phyloP scores from a whole-genome alignment of 2,888 invertebrate genomes.

The Tipula lateralis region DNA sequence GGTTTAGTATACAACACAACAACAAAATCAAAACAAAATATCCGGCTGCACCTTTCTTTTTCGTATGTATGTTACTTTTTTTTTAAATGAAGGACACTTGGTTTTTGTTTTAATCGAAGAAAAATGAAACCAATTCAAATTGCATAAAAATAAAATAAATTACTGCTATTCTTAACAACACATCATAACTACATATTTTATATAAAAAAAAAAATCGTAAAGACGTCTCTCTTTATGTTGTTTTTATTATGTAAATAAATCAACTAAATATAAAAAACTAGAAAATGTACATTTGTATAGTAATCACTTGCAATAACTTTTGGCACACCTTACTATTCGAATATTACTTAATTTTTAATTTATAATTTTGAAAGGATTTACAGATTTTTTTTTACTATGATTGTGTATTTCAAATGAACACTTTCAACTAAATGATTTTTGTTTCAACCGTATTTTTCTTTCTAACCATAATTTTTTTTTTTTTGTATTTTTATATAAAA shows the following conservation, averaged over 20 bases:
- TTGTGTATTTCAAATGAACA: not conserved
- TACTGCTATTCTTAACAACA: not conserved
- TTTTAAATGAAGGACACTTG: constrained; percentile 26
- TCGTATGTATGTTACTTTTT: not conserved
- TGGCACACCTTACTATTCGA: not conserved
- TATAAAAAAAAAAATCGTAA: not conserved
- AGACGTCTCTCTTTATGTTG: not conserved
- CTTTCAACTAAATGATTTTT: constrained; percentile 11
- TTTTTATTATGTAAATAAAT: not conserved
- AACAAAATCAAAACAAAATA: constrained; percentile 29
- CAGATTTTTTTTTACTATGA: not conserved
- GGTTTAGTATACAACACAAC: not conserved
- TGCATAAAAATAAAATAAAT: not conserved
- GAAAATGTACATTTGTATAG: not conserved
- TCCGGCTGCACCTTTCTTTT: constrained; percentile 30
- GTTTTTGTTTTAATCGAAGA: constrained; percentile 3
- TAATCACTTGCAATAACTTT: not conserved
- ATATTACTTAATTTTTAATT: not conserved
- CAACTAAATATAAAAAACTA: not conserved
- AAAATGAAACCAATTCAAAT: not conserved
- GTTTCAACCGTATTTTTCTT: not conserved
- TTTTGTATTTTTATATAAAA: not conserved
- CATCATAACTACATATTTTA: not conserved
- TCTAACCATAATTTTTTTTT: not conserved
- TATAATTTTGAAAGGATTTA: not conserved